These are phyloP conservation scores for Hedychridium roseum DNA, from an alignment of 2,888 invertebrate genomes.

Conservation along the genomic window DNA sequence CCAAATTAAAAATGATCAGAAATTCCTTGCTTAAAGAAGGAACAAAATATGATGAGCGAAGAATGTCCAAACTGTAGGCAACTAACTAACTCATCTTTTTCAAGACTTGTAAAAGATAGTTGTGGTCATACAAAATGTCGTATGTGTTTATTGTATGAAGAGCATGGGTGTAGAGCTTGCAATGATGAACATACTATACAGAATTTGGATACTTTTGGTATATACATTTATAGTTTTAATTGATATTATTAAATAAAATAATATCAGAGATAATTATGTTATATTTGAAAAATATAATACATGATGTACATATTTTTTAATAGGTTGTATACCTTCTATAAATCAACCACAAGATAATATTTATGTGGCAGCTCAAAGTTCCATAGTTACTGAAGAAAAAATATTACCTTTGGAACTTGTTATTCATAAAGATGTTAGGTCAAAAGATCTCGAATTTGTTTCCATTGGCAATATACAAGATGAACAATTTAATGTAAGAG, in stretches of 20 bases:
- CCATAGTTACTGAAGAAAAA: constrained; percentile 20
- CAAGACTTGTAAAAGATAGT: constrained; percentile 75
- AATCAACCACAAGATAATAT: constrained; percentile 1
- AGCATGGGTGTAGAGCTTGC: constrained; percentile 72
- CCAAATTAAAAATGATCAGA: too few species aligned
- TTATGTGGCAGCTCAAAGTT: constrained; percentile 2
- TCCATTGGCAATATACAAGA: constrained; percentile 6
- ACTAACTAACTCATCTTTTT: constrained; percentile 67
- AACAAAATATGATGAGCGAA: constrained; percentile 46
- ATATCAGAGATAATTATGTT: background rate
- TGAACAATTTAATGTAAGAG: constrained; percentile 8
- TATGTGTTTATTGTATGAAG: constrained; percentile 74
- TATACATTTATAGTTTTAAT: constrained; percentile 2
- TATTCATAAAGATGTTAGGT: constrained; percentile 33
- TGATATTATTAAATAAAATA: background rate
- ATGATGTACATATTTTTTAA: constrained; percentile 2
- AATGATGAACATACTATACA: constrained; percentile 21
- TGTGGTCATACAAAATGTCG: constrained; percentile 83
- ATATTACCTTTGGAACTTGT: constrained; percentile 38
- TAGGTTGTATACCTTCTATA: constrained; percentile 14
- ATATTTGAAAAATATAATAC: constrained; percentile 1
- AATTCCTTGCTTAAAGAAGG: too few species aligned
- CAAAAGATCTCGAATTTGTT: constrained; percentile 10
- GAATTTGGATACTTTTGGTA: constrained; percentile 33
- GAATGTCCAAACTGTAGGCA: constrained; percentile 72